Evolutionary conservation across 2,113 vertebrate species (phyloP).

Genomic region (Brachyhypopomus occidentalis): DNA sequence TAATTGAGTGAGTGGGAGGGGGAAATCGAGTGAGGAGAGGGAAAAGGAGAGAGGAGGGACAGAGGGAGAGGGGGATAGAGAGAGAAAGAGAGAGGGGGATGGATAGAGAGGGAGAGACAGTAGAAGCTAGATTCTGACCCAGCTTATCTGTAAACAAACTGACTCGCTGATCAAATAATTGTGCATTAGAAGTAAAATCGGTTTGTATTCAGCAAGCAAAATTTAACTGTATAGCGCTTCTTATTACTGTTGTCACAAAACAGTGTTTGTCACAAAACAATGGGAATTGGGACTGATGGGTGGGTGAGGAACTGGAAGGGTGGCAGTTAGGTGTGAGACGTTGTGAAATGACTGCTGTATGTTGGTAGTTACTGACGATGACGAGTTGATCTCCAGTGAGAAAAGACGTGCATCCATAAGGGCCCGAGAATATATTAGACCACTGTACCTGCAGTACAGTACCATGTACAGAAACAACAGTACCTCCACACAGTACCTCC

Average conservation of each 20-base stretch:
- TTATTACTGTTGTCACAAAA: too few relatives aligned
- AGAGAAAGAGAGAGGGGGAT: too few relatives aligned
- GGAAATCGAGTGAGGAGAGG: not conserved
- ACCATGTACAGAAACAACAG: not conserved
- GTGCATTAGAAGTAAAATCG: not conserved
- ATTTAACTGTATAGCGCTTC: too few relatives aligned
- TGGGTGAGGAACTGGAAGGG: constrained; percentile 20
- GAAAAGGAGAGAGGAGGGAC: not conserved
- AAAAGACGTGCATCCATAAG: not conserved
- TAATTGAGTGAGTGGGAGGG: not conserved
- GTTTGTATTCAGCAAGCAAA: too few relatives aligned
- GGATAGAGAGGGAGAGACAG: not conserved
- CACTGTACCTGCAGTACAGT: too few relatives aligned
- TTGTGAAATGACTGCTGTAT: not conserved
- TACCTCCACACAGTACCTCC: not conserved
- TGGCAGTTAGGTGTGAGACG: constrained; percentile 20
- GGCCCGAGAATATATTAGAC: not conserved
- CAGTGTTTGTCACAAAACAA: too few relatives aligned
- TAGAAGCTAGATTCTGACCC: constrained; percentile 9
- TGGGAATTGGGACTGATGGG: constrained; percentile 20
- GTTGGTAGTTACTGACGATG: constrained; percentile 20
- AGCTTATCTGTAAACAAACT: constrained; percentile 23
- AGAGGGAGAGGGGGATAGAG: not conserved
- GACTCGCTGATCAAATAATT: not conserved
- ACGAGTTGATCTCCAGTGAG: not conserved